Base-by-base conservation (phyloP, 2,888 invertebrate genomes). In the Gnatocerus cornutus region DNA sequence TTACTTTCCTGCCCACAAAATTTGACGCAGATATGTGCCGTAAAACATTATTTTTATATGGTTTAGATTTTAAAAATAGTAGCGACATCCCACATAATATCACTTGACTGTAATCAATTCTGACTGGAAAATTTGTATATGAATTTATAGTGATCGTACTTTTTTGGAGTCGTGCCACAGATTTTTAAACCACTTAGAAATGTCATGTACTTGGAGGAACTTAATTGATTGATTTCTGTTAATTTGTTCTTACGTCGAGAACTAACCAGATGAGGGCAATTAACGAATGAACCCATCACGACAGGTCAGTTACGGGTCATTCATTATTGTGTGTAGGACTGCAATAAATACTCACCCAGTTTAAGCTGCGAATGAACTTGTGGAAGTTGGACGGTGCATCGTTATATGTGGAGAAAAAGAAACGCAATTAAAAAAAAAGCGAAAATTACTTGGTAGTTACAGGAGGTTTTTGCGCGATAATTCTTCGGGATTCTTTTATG, bases 71-170 rank as follows among this genome's bases (percentile, higher is more conserved):
- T 55, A 64, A 64, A 64, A 64, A 64, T 64, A 64, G 64, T 27
- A 45, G 5, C 8, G 10, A 8, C 55, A 14, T 9, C 63, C 53
- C 55, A 64, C 64, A 45, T 30, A 29, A 33, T 64, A 64, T 64
- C 64, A 64, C 46, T 64, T 64, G 64, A 16, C 45, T 6, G 59
- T 59, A 67, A 67, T 67, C 67, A 59, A 67, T 67, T 67, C 27
- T 27, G 58, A 55, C 59, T 33, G 37, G 67, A 50, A 59, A 59
- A 67, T 59, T 67, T 67, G 58, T 67, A 64, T 59, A 33, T 56
- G 39, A 58, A 66, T 66, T 66, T 65, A 65, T 55, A 46, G 65
- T 48, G 52, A 53, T 64, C 61, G 33, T 39, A 12, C n/a, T 52
- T 12, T 14, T 45, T 46, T 68, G 61, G 61, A 37, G 13, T 16